Evolutionary conservation across 1,140 invertebrate species (phyloP).

Genomic region (Drosophila albomicans): DNA sequence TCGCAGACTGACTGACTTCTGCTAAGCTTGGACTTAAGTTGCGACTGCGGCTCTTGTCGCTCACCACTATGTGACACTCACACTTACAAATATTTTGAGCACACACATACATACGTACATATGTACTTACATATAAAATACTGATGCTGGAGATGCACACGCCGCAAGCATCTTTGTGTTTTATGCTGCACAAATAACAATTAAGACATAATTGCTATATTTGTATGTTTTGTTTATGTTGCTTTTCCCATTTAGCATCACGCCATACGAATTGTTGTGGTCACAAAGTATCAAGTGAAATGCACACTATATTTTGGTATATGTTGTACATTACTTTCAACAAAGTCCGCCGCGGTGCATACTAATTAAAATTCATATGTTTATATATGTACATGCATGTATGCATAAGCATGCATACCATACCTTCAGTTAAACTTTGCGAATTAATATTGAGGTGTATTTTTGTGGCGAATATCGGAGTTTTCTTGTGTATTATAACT

Average conservation of each 20-base stretch:
- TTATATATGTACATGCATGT: not conserved
- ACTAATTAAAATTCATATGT: not conserved
- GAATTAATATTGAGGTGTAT: too few species aligned
- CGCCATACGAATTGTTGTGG: not conserved
- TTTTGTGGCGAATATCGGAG: too few species aligned
- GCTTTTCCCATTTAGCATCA: not conserved
- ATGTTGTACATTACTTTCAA: not conserved
- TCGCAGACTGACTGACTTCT: constrained; percentile 44
- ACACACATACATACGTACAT: not conserved
- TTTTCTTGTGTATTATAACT: too few species aligned
- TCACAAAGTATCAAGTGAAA: not conserved
- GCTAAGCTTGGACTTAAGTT: constrained; percentile 32
- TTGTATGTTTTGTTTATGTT: not conserved
- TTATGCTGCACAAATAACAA: constrained; percentile 12
- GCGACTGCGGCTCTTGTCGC: constrained; percentile 12
- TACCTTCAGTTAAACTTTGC: too few species aligned
- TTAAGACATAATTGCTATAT: constrained; percentile 1
- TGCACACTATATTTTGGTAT: not conserved
- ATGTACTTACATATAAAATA: not conserved
- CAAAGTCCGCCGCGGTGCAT: not conserved
- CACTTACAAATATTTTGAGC: not conserved
- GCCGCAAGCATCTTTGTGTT: not conserved
- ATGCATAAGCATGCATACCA: not conserved
- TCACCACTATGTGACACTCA: not conserved
- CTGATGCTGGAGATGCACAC: not conserved